Evolutionary conservation across 2,113 vertebrate genomes (phyloP).

Genomic region (Leptobrachium leishanense): DNA sequence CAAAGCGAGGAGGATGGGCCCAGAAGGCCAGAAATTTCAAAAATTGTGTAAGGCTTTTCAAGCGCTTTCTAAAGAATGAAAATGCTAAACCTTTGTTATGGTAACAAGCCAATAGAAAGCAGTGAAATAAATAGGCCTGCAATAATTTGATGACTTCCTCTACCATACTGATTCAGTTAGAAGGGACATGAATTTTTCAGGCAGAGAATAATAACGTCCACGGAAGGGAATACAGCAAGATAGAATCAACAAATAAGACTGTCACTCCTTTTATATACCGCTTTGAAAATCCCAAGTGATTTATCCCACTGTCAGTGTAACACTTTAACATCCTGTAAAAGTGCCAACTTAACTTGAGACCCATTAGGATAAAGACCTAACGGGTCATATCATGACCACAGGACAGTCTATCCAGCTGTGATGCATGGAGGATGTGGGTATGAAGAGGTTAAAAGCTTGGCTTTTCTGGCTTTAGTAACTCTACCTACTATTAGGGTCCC

Average conservation of each 20-base stretch:
- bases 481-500: too few species aligned
- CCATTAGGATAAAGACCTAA: too few species aligned
- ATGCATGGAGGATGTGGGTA: too few species aligned
- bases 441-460: too few species aligned
- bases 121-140: constrained; percentile 10
- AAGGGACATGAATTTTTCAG: constrained; percentile 1
- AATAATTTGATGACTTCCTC: constrained; percentile 33
- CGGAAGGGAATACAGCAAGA: not conserved
- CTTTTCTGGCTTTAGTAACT: too few species aligned
- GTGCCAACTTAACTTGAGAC: too few species aligned
- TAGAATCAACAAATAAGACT: not conserved
- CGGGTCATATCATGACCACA: too few species aligned
- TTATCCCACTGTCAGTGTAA: not conserved
- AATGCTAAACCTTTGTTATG: constrained; percentile 20
- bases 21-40: constrained; percentile 26
- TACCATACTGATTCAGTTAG: constrained; percentile 5
- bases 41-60: constrained; percentile 25
- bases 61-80: constrained; percentile 10
- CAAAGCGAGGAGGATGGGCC: constrained; percentile 31
- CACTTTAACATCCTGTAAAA: not conserved
- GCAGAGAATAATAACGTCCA: not conserved
- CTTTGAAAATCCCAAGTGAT: not conserved
- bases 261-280: not conserved
- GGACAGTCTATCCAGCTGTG: too few species aligned
- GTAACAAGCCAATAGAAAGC: constrained; percentile 20